These are phyloP conservation scores for Lepidostoma basale DNA, from an alignment of 1,140 invertebrate genomes.

Conservation along the genomic window DNA sequence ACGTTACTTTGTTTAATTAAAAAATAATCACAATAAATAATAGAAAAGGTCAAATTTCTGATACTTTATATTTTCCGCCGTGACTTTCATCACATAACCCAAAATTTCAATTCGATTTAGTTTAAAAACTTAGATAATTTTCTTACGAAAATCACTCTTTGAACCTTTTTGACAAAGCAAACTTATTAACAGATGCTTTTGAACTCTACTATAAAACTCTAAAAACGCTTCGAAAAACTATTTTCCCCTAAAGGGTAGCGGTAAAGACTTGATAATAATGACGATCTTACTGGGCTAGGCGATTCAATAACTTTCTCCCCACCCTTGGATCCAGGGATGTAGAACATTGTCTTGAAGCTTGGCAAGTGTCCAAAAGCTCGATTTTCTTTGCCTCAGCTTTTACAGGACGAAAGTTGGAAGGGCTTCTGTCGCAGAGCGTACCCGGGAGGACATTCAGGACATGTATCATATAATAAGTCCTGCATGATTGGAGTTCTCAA, in stretches of 20 bases:
- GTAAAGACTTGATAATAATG: constrained; percentile 15
- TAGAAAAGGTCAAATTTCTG: no score
- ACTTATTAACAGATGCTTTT: not conserved
- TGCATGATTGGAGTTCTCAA: not conserved
- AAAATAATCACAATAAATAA: no score
- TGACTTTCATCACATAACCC: no score
- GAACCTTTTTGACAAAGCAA: not conserved
- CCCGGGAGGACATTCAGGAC: no score
- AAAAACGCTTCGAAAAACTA: not conserved
- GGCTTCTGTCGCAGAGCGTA: not conserved
- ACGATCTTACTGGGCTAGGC: constrained; percentile 10
- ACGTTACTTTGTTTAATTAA: no score
- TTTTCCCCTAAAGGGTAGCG: not conserved
- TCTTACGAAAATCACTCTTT: no score
- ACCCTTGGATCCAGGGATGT: not conserved
- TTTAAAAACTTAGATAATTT: no score
- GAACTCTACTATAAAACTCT: not conserved
- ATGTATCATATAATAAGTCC: not conserved
- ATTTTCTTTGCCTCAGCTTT: constrained; percentile 6
- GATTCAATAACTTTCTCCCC: constrained; percentile 7
- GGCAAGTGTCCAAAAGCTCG: constrained; percentile 11
- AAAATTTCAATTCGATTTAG: no score
- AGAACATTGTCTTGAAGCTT: not conserved
- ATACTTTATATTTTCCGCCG: no score
- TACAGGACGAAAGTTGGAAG: not conserved